These are phyloP conservation scores for Nomada lathburiana DNA, from an alignment of 2,888 invertebrate genomes.

Conservation along the genomic window DNA sequence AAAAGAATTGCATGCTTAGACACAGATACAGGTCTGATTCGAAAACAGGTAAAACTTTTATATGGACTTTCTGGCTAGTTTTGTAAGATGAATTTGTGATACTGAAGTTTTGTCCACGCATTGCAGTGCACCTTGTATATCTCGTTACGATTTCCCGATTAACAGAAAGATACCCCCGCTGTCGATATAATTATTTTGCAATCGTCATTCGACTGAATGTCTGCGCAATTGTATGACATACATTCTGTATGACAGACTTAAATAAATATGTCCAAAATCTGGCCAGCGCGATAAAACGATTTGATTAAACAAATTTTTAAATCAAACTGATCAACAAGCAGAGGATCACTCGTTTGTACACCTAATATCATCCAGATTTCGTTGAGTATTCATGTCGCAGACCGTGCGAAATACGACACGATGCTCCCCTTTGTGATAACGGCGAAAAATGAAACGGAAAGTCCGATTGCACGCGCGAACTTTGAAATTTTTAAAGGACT, in stretches of 20 bases:
- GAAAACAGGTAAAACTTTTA: too few species aligned
- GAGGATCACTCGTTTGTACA: constrained; percentile 27
- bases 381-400: constrained; percentile 24
- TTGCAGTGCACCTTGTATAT: neutral
- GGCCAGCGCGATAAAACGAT: too few species aligned
- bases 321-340: constrained; percentile 28
- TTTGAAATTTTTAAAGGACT: constrained; percentile 21
- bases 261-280: neutral
- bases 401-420: neutral
- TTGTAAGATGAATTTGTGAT: too few species aligned
- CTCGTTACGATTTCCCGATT: neutral
- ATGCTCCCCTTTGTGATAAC: neutral
- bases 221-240: too few species aligned
- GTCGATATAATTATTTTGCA: neutral
- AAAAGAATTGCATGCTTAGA: too few species aligned
- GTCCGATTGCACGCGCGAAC: neutral
- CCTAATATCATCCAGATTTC: constrained; percentile 19
- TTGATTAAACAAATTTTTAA: neutral
- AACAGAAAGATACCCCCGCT: too few species aligned
- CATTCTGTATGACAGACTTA: too few species aligned
- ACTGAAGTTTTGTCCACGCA: neutral
- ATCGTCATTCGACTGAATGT: neutral
- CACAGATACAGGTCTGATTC: too few species aligned
- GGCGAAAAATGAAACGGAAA: neutral
- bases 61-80: too few species aligned